Evolutionary conservation across 2,888 invertebrate genomes (phyloP), one percentile per base, ranked within the genome.

Genomic region (Labia minor): DNA sequence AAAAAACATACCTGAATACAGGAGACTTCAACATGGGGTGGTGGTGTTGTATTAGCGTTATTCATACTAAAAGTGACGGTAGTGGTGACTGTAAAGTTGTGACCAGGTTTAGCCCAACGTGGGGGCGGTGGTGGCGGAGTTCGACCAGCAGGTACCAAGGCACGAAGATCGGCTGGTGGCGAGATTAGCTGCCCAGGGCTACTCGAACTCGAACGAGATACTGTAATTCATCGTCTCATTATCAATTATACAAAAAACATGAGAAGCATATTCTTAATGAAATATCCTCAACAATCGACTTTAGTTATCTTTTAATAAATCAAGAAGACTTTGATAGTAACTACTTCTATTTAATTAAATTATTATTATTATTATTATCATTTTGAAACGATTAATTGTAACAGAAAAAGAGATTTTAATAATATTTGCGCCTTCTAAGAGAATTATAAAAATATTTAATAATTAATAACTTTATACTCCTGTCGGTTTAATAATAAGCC

Each of bases 41-140:
- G 72, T 4, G 72, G 72, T 77, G 74, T 81, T 78, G 74, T 80
- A 78, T 76, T 80, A 79, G 77, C 81, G 78, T 84, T 82, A 78
- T 86, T 87, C 72, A 90, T 87, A 73, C 87, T 88, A 76, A 90
- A 89, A 18, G 90, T 90, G 64, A 91, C 89, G n/a, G 89, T 90
- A n/a, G 90, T 89, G 64, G 91, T 90, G 65, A 90, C 89, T 63
- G 87, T 89, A 76, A 90, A 89, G 76, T 90, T 90, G 75, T 85
- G 88, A 75, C 77, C 71, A 81, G 82, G 68, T 76, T 92, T 92
- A 0, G 90, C 87, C 90, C 92, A 92, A 73, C 92, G 81, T 14
- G 91, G 87, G 0, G 92, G 92, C 0, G 92, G 92, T 0, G 90
- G 89, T 4, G 92, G 92, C 1, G 92, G 91, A 33, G 88, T 88